These are phyloP conservation scores for Halichoeres trimaculatus DNA, from an alignment of 2,113 vertebrate species.

Conservation along the genomic window DNA sequence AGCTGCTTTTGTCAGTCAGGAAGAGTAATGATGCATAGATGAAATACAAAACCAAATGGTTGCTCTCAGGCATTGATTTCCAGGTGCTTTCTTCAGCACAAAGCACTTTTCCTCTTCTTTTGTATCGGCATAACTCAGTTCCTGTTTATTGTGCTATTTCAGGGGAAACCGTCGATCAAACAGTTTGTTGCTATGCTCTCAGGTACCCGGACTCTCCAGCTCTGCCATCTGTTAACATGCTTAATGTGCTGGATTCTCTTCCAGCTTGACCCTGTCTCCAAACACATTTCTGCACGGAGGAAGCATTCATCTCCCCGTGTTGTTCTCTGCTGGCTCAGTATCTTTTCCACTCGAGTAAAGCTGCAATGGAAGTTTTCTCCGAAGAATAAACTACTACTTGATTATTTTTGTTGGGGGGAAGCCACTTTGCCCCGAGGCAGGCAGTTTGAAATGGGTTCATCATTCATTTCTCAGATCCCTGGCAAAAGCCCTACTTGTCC, in stretches of 20 bases:
- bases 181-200: conserved; percentile 36
- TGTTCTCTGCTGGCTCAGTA: conserved; percentile 25
- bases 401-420: conserved; percentile 43
- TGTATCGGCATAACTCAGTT: conserved; percentile 4
- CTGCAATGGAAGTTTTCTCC: conserved; percentile 28
- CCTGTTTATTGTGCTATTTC: conserved; percentile 40
- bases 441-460: conserved; percentile 57
- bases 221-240: conserved; percentile 56
- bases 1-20: not conserved
- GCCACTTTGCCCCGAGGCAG: conserved; percentile 32
- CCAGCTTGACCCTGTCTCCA: conserved; percentile 56
- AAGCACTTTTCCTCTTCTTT: conserved; percentile 5
- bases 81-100: not conserved
- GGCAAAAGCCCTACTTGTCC: conserved; percentile 42
- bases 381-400: conserved; percentile 53
- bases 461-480: conserved; percentile 60
- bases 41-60: conserved; percentile 14
- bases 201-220: conserved; percentile 42
- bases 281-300: conserved; percentile 50
- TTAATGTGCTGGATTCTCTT: conserved; percentile 45
- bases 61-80: conserved; percentile 4
- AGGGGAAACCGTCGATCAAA: conserved; percentile 50
- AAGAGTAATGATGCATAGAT: conserved; percentile 13
- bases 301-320: conserved; percentile 31
- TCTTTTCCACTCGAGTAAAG: conserved; percentile 49